Conservation (phyloP, 2,888 invertebrate species). For the Halictus ligatus region DNA sequence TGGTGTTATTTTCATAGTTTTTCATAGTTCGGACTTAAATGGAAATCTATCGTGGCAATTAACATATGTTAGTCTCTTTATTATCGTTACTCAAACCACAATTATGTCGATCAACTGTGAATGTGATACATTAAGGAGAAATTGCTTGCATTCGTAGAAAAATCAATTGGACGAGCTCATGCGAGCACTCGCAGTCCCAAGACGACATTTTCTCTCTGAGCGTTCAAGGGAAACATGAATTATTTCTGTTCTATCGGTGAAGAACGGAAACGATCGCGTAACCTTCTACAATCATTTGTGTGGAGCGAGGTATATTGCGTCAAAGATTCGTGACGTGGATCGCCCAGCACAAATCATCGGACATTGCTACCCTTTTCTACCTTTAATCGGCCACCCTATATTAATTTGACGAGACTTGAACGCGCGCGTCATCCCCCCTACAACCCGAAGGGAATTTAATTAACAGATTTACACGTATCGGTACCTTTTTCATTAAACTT, state of each 20-base stretch:
- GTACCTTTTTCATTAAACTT: background rate
- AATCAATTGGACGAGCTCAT: background rate
- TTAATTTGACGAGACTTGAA: background rate
- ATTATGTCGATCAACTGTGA: too few relatives aligned
- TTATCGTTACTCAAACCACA: too few relatives aligned
- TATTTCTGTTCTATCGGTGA: background rate
- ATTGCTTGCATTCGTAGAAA: background rate
- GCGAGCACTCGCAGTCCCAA: background rate
- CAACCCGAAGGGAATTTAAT: background rate
- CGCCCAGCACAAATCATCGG: background rate
- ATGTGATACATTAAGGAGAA: background rate
- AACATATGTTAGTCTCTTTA: too few relatives aligned
- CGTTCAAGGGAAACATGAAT: background rate
- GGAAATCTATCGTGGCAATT: too few relatives aligned
- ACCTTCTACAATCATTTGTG: constrained; percentile 1
- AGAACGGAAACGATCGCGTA: background rate
- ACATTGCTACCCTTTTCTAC: background rate
- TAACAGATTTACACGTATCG: background rate
- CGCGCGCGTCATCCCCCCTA: background rate
- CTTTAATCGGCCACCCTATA: background rate
- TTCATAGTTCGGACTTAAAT: too few relatives aligned
- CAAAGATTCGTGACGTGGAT: background rate
- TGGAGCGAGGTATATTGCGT: background rate
- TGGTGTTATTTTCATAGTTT: too few relatives aligned
- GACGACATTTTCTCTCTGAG: background rate